Conservation (phyloP, 1,140 invertebrate genomes). For the Hydropsyche tenuis region DNA sequence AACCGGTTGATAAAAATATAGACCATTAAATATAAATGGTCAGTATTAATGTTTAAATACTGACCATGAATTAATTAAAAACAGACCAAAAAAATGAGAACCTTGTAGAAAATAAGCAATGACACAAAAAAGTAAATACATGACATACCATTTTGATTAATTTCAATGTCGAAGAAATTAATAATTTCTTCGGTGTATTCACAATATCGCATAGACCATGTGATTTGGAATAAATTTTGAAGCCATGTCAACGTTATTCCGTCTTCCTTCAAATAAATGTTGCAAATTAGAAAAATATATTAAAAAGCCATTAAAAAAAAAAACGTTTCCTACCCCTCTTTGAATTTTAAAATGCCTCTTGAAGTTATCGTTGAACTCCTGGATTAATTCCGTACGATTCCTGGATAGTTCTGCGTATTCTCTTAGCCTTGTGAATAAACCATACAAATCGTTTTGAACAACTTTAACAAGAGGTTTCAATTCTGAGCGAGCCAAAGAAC, state of each 20-base stretch:
- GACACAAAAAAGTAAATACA: neutral
- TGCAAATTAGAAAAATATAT: neutral
- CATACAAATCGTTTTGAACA: conserved; percentile 16
- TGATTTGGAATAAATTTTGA: conserved; percentile 13
- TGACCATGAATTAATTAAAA: no score
- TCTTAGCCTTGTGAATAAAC: neutral
- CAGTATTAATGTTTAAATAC: no score
- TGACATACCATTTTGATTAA: conserved; percentile 21
- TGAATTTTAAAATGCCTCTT: neutral
- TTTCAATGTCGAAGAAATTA: neutral
- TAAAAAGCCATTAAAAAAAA: conserved; percentile 2
- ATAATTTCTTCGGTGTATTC: conserved; percentile 9
- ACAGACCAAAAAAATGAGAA: neutral
- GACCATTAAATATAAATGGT: no score
- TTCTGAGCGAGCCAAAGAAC: neutral
- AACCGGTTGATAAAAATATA: no score
- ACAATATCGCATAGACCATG: conserved; percentile 1
- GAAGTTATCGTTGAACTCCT: neutral
- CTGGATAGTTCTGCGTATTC: conserved; percentile 4
- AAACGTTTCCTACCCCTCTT: neutral
- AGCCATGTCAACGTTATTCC: conserved; percentile 20
- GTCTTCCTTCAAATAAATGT: conserved; percentile 12
- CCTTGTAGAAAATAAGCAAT: neutral
- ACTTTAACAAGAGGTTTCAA: neutral
- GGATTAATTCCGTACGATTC: neutral